Percentiles rank a stretch among this genome's conserved stretches.
phyloP scores from a whole-genome alignment of 1,140 invertebrate genomes.

The Bathynomus jamesi region DNA sequence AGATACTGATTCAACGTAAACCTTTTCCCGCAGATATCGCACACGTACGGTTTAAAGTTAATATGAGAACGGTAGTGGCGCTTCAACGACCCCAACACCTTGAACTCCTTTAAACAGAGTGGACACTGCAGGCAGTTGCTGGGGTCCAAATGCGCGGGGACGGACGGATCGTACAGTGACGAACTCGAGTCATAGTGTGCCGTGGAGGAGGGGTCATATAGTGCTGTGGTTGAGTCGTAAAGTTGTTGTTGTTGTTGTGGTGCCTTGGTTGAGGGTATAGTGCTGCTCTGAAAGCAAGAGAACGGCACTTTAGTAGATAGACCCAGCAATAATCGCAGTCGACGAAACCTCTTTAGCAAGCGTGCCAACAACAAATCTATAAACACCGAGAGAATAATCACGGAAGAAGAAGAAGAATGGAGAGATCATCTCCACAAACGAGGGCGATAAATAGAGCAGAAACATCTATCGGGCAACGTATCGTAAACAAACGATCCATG shows the following conservation, averaged over 20 bases:
- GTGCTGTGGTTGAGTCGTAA: background rate
- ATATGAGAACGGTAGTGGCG: conserved; percentile 44
- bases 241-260: background rate
- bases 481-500: too few species aligned
- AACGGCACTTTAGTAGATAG: conserved; percentile 35
- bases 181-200: background rate
- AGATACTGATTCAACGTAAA: conserved; percentile 62
- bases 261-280: background rate
- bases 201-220: background rate
- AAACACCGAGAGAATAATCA: too few species aligned
- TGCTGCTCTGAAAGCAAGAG: conserved; percentile 15
- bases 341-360: too few species aligned
- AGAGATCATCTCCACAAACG: too few species aligned
- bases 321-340: too few species aligned
- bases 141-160: conserved; percentile 5
- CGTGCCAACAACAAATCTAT: too few species aligned
- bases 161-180: background rate
- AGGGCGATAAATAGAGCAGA: too few species aligned
- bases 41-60: conserved; percentile 47
- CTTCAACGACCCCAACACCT: conserved; percentile 40
- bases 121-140: conserved; percentile 53
- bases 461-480: too few species aligned
- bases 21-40: conserved; percentile 45
- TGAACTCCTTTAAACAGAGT: conserved; percentile 57
- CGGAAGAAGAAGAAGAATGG: too few species aligned